Conservation (phyloP, 2,888 invertebrate species). For the Horisme vitalbata region DNA sequence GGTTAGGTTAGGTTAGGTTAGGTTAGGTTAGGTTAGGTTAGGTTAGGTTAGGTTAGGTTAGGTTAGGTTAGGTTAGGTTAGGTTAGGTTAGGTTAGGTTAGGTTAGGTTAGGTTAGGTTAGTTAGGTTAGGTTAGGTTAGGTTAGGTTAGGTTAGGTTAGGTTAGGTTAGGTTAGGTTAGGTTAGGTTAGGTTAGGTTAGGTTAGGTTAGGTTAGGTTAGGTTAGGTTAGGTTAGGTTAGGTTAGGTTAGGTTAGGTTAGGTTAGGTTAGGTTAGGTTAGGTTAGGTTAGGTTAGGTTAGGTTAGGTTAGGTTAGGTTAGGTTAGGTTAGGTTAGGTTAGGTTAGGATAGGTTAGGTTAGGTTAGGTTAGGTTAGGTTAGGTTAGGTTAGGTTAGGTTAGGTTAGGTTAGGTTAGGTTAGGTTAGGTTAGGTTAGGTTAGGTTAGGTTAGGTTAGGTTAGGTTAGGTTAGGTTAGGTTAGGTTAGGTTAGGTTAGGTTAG, state of each 20-base stretch:
- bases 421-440: conserved; percentile 31
- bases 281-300: conserved; percentile 28
- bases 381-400: conserved; percentile 30
- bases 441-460: too few species aligned
- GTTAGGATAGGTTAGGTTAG: conserved; percentile 32
- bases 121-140: not conserved
- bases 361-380: conserved; percentile 34
- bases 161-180: not conserved
- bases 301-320: conserved; percentile 20
- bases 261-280: conserved; percentile 19
- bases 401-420: conserved; percentile 31
- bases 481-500: conserved; percentile 9
- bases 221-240: not conserved
- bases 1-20: not conserved
- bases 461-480: conserved; percentile 26
- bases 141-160: not conserved
- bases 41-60: not conserved
- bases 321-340: conserved; percentile 31
- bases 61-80: not conserved
- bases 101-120: not conserved
- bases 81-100: not conserved
- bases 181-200: not conserved
- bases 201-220: not conserved
- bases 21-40: not conserved
- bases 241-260: not conserved